Base-by-base conservation (phyloP, 2,888 invertebrate species). In the Phanerotoma sp. region DNA sequence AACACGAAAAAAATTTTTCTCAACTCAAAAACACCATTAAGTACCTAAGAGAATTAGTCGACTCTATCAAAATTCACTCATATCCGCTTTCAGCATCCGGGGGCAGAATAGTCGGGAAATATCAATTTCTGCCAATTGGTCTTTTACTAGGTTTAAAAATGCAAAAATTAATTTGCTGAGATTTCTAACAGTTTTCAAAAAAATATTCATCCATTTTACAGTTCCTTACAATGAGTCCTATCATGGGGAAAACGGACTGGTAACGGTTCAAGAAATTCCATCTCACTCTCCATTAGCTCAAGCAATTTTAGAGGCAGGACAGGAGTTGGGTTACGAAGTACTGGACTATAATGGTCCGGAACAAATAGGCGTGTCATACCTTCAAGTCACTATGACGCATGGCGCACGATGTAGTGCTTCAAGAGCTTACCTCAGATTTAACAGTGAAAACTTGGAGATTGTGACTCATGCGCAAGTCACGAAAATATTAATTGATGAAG, bases 361-460 rank as follows among this genome's bases (percentile, higher is more conserved):
- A 22, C 82, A 82, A 70, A 72, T 78, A 2, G 83, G 83, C 1
- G 81, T 81, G 25, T 81, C 82, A 0, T 78, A 79, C 51, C 70
- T 83, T 1, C 84, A 84, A 66, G 77, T 78, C 3, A 81, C 79
- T 37, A 74, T 82, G 70, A 77, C 78, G 51, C 76, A 78, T 30
- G 84, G 84, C 0, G 71, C 77, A 6, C 73, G 83, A 55, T 74
- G 79, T 52, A 82, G 82, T 60, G 79, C 82, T 2, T 80, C 81
- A 1, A 81, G 79, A 62, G 81, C 82, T 44, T 87, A 80, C 64
- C 68, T 84, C 6, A 70, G 71, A 15, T 67, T 90, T 0, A 60
- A 68, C 11, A 62, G 75, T 9, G 46, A 67, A 1, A 77, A 77
- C 25, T 61, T 77, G 35, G 69, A 76, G 42, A 71, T 77, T 41